A percentile compares a stretch with the other conserved stretches of the same genome.
Evolutionary conservation across 2,113 vertebrate genomes (phyloP).

Genomic region (Tiliqua scincoides): DNA sequence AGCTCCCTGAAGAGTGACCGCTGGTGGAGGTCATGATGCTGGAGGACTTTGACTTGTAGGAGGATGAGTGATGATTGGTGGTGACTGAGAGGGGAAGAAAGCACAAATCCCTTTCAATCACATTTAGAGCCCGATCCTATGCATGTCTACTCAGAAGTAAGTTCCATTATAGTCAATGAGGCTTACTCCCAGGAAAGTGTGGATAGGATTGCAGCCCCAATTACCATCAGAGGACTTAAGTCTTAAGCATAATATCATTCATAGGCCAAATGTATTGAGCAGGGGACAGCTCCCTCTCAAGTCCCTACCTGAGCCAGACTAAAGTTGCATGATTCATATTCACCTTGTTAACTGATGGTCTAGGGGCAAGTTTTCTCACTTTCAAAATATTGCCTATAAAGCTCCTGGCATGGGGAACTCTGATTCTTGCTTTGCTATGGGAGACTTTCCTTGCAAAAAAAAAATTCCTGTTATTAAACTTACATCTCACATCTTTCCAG

Average conservation of each 20-base stretch:
- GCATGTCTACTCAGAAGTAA: no score
- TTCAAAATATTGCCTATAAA: not conserved
- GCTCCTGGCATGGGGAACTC: not conserved
- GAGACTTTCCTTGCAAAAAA: not conserved
- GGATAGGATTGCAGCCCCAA: no score
- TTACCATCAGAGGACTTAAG: no score
- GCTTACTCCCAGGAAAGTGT: no score
- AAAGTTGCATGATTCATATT: not conserved
- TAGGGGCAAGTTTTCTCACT: constrained; percentile 6
- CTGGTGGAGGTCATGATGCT: constrained; percentile 86
- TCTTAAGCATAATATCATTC: no score
- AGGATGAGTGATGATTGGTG: constrained; percentile 90
- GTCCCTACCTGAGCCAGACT: not conserved
- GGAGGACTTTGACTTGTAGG: constrained; percentile 94
- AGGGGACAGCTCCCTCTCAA: not conserved
- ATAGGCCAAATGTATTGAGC: no score
- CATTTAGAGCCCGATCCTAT: no score
- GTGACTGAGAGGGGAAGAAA: constrained; percentile 74
- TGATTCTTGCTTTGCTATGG: not conserved
- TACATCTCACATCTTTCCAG: no score
- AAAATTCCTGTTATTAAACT: no score
- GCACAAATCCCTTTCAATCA: constrained; percentile 52
- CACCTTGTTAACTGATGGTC: not conserved
- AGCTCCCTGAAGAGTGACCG: constrained; percentile 87
- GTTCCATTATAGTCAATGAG: no score